phyloP scores from a whole-genome alignment of 2,113 vertebrate species.

The Hirundichthys speculiger region DNA sequence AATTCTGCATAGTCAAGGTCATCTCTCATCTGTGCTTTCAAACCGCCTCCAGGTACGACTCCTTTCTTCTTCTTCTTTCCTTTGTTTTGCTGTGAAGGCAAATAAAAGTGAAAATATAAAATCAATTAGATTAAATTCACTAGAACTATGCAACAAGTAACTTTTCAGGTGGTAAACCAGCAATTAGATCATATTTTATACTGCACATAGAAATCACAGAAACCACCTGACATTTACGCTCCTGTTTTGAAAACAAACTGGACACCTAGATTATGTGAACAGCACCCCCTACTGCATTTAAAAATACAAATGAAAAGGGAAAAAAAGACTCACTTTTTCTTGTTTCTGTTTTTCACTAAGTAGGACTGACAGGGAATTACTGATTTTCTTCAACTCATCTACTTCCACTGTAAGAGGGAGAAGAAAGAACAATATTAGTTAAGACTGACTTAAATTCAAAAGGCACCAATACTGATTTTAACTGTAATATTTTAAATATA shows the following conservation, averaged over 20 bases:
- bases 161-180: not conserved
- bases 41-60: slow-evolving; percentile 88
- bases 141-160: too few species aligned
- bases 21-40: slow-evolving; percentile 94
- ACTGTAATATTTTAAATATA: not conserved
- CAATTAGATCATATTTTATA: not conserved
- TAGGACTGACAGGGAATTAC: slow-evolving; percentile 92
- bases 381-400: slow-evolving; percentile 98
- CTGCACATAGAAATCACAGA: not conserved
- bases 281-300: slow-evolving; percentile 46
- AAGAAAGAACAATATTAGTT: not conserved
- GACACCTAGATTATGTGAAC: slow-evolving; percentile 5
- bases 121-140: not conserved
- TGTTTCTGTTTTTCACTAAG: slow-evolving; percentile 99
- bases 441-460: not conserved
- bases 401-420: slow-evolving; percentile 87
- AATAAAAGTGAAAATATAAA: not conserved
- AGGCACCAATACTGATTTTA: not conserved
- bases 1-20: slow-evolving; percentile 92
- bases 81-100: slow-evolving; percentile 89
- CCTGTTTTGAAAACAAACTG: not conserved
- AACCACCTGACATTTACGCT: not conserved
- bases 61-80: slow-evolving; percentile 97
- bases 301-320: not conserved
- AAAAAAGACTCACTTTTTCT: slow-evolving; percentile 89